Evolutionary conservation across 1,140 invertebrate genomes (phyloP).

Genomic region (Littorina saxatilis): DNA sequence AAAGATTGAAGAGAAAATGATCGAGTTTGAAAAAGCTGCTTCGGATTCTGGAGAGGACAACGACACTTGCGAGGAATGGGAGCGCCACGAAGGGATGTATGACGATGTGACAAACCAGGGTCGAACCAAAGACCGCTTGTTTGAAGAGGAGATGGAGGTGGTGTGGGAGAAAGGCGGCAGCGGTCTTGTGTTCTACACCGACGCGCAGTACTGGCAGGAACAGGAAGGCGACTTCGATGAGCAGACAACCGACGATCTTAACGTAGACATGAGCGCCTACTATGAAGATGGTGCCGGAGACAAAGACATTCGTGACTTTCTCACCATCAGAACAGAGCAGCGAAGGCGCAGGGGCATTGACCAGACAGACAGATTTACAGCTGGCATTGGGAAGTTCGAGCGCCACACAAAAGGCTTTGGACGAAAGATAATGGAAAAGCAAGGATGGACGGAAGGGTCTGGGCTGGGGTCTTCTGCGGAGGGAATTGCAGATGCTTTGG

Average conservation of each 20-base stretch:
- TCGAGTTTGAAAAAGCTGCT: slow-evolving; percentile 47
- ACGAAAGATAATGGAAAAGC: slow-evolving; percentile 77
- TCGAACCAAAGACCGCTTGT: slow-evolving; percentile 76
- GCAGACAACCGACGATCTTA: slow-evolving; percentile 80
- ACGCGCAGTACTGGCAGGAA: slow-evolving; percentile 80
- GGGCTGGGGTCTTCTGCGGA: slow-evolving; percentile 75
- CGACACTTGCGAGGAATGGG: slow-evolving; percentile 73
- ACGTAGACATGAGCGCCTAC: slow-evolving; percentile 80
- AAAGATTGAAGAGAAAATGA: slow-evolving; percentile 69
- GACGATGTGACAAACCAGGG: slow-evolving; percentile 79
- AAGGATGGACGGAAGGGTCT: slow-evolving; percentile 79
- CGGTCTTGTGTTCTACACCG: slow-evolving; percentile 82
- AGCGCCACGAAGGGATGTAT: slow-evolving; percentile 79
- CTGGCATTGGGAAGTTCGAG: slow-evolving; percentile 76
- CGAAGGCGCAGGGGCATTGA: slow-evolving; percentile 65
- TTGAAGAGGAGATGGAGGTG: slow-evolving; percentile 80
- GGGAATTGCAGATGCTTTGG: slow-evolving; percentile 72
- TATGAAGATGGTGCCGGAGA: slow-evolving; percentile 77
- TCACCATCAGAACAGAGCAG: slow-evolving; percentile 76
- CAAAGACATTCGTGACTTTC: slow-evolving; percentile 75
- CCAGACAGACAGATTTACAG: slow-evolving; percentile 60
- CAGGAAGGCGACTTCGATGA: slow-evolving; percentile 80
- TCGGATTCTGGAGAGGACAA: slow-evolving; percentile 36
- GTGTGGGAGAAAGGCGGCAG: slow-evolving; percentile 82
- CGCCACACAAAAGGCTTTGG: slow-evolving; percentile 76